These are phyloP conservation scores for Gorsachius goisagi DNA, from an alignment of 2,113 vertebrate species.

Conservation along the genomic window DNA sequence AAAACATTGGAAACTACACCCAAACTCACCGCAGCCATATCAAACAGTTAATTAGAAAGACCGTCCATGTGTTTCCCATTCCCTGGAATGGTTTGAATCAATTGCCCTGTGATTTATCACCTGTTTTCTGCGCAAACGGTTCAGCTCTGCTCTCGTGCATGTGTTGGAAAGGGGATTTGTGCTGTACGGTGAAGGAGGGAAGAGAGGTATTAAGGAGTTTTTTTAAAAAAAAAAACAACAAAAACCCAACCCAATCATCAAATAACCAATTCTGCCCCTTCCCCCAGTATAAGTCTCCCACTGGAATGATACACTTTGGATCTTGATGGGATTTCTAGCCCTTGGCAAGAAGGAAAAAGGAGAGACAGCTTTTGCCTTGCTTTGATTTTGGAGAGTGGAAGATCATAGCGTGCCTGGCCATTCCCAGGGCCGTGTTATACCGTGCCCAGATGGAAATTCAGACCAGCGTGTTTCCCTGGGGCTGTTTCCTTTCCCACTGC, in stretches of 20 bases:
- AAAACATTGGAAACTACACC: constrained; percentile 68
- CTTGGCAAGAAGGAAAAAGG: neutral
- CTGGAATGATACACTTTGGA: neutral
- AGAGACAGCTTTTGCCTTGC: neutral
- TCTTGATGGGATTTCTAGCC: neutral
- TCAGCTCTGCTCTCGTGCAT: constrained; percentile 44
- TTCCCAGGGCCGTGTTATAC: neutral
- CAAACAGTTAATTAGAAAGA: constrained; percentile 73
- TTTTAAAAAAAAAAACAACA: neutral
- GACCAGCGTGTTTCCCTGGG: neutral
- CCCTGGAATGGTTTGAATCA: constrained; percentile 61
- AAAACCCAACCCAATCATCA: neutral
- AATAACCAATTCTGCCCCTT: neutral
- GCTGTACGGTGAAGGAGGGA: neutral
- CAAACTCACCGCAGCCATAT: constrained; percentile 36
- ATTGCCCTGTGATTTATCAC: constrained; percentile 76
- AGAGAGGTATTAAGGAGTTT: neutral
- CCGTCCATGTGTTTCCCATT: constrained; percentile 78
- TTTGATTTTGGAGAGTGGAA: neutral
- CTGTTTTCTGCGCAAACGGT: constrained; percentile 64
- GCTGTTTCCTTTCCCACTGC: neutral
- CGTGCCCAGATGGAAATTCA: neutral
- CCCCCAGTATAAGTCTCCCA: neutral
- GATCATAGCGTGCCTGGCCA: neutral
- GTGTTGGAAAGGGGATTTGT: constrained; percentile 56